Evolutionary conservation across 1,140 invertebrate genomes (phyloP).

Genomic region (Hyposmocoma kahamanoa): DNA sequence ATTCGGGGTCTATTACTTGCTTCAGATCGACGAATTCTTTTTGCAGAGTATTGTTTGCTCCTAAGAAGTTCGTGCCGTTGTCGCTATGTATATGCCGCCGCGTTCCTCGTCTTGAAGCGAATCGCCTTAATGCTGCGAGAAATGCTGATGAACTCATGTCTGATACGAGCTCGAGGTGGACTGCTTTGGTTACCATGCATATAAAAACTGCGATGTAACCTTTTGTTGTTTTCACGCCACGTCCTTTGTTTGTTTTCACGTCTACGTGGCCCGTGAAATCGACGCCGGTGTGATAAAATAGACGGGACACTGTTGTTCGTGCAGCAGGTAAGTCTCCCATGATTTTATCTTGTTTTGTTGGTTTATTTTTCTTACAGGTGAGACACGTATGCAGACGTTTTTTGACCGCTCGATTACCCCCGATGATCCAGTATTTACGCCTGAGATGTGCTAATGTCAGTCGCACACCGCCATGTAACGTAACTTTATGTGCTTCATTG

Average conservation of each 20-base stretch:
- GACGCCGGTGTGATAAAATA: slow-evolving; percentile 24
- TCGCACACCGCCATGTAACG: slow-evolving; percentile 24
- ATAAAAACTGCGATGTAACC: slow-evolving; percentile 47
- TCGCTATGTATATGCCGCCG: slow-evolving; percentile 34
- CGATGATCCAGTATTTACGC: slow-evolving; percentile 23
- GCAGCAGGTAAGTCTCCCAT: slow-evolving; percentile 29
- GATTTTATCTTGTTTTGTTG: slow-evolving; percentile 11
- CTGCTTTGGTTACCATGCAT: slow-evolving; percentile 39
- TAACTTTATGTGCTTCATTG: slow-evolving; percentile 9
- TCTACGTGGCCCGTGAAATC: slow-evolving; percentile 34
- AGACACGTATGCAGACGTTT: slow-evolving; percentile 7
- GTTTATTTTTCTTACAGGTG: slow-evolving; percentile 10
- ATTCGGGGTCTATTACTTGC: background rate
- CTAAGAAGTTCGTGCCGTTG: slow-evolving; percentile 47
- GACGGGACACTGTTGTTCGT: background rate
- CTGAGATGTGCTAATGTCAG: slow-evolving; percentile 13
- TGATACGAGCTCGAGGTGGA: slow-evolving; percentile 53
- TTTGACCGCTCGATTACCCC: slow-evolving; percentile 1
- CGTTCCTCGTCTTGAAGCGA: slow-evolving; percentile 45
- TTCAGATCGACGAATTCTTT: background rate
- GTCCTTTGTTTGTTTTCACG: slow-evolving; percentile 14
- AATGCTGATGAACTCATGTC: slow-evolving; percentile 42
- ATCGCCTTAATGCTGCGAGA: slow-evolving; percentile 41
- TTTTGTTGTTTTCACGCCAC: slow-evolving; percentile 24
- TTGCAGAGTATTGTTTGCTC: slow-evolving; percentile 5